These are phyloP conservation scores for Leistus spinibarbis DNA, from an alignment of 2,888 invertebrate genomes.

Conservation along the genomic window DNA sequence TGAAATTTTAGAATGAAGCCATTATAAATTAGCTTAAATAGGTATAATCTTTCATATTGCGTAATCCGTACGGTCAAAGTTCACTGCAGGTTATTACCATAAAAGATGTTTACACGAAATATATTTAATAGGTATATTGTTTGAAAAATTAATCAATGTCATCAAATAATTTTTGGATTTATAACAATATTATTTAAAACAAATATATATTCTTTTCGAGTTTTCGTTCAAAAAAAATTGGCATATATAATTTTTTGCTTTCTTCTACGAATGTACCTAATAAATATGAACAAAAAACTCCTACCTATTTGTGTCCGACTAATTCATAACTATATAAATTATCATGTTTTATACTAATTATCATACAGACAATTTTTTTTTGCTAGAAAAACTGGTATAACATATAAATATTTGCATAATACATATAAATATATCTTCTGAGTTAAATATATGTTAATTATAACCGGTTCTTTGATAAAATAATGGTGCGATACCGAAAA, in stretches of 20 bases:
- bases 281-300: too few relatives aligned
- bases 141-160: neutral
- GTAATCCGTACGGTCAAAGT: neutral
- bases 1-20: neutral
- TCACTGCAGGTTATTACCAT: neutral
- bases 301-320: neutral
- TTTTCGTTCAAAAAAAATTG: too few relatives aligned
- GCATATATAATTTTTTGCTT: neutral
- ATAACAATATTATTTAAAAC: too few relatives aligned
- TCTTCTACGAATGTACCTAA: too few relatives aligned
- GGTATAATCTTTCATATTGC: neutral
- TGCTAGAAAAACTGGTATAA: neutral
- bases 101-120: neutral
- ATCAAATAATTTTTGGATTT: neutral
- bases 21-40: neutral
- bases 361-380: neutral
- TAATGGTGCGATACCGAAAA: neutral
- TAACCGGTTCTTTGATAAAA: neutral
- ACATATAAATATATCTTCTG: neutral
- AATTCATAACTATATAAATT: neutral
- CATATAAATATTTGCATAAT: neutral
- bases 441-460: neutral
- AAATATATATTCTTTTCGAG: too few relatives aligned
- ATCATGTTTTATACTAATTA: neutral
- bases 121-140: neutral